Conservation (phyloP, 2,888 invertebrate genomes). For the Idaea dimidiata region DNA sequence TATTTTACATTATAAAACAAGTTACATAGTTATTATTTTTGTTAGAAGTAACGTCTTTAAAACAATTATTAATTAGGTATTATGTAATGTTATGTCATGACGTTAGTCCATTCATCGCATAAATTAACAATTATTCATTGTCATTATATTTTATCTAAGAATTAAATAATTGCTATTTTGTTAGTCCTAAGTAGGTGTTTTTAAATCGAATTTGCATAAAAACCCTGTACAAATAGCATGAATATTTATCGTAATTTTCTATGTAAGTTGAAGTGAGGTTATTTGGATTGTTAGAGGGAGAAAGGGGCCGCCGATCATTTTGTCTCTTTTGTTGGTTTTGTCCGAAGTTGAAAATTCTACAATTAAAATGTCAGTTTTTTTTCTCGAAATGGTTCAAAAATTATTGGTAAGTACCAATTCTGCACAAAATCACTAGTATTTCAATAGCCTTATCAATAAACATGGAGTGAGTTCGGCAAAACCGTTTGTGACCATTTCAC, state of each 20-base stretch:
- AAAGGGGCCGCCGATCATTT: too few species aligned
- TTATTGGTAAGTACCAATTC: too few species aligned
- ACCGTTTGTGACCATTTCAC: too few species aligned
- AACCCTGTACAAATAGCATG: constrained; percentile 24
- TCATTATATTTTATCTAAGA: constrained; percentile 32
- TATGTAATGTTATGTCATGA: constrained; percentile 17
- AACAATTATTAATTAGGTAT: neutral
- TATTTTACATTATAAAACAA: neutral
- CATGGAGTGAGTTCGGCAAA: too few species aligned
- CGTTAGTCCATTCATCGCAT: constrained; percentile 30
- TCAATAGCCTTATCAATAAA: too few species aligned
- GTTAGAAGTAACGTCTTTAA: neutral
- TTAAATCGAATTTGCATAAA: constrained; percentile 28
- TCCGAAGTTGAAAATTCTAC: too few species aligned
- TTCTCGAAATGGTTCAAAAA: too few species aligned
- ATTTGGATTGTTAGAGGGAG: too few species aligned
- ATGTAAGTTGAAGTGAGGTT: neutral
- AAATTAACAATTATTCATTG: constrained; percentile 29
- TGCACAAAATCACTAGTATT: too few species aligned
- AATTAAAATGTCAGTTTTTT: too few species aligned
- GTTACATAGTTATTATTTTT: neutral
- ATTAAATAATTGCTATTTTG: constrained; percentile 12
- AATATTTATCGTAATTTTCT: neutral
- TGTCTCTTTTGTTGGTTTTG: too few species aligned
- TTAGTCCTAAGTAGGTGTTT: constrained; percentile 24